A percentile compares a stretch with the other conserved stretches of the same genome.
These are phyloP conservation scores for Limnephilus rhombicus DNA, from an alignment of 2,888 invertebrate genomes.

Conservation along the genomic window DNA sequence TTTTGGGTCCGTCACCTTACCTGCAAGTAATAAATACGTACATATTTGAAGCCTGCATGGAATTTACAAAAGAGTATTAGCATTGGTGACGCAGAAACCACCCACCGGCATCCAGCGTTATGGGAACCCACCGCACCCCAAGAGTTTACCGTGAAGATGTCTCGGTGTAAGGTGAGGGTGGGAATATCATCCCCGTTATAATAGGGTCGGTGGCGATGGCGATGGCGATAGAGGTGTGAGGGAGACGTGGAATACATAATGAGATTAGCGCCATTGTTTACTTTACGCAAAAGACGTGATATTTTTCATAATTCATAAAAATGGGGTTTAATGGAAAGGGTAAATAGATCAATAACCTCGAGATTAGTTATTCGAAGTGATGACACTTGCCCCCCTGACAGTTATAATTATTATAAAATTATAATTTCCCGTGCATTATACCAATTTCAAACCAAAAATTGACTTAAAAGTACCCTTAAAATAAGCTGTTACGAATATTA, in stretches of 20 bases:
- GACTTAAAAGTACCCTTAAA: too few relatives aligned
- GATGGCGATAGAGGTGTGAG: background rate
- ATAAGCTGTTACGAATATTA: too few relatives aligned
- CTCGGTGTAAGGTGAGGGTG: background rate
- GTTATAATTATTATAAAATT: too few relatives aligned
- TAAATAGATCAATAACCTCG: background rate
- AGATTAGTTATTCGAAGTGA: background rate
- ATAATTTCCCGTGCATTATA: too few relatives aligned
- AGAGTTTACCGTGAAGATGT: background rate
- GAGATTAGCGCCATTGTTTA: slow-evolving; percentile 19
- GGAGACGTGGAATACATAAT: background rate
- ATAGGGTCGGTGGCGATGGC: background rate
- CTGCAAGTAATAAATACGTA: background rate
- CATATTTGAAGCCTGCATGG: background rate
- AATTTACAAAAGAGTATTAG: background rate
- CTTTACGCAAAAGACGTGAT: background rate
- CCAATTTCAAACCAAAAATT: too few relatives aligned
- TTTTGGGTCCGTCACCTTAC: background rate
- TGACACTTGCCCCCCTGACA: too few relatives aligned
- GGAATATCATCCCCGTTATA: slow-evolving; percentile 7
- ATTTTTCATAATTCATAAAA: background rate
- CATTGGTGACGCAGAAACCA: background rate
- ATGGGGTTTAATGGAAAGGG: background rate
- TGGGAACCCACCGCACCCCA: background rate
- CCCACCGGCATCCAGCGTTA: background rate